Base-by-base conservation (phyloP, 92 coral and sea anemone genomes). In the Epizoanthus rinbou region DNA sequence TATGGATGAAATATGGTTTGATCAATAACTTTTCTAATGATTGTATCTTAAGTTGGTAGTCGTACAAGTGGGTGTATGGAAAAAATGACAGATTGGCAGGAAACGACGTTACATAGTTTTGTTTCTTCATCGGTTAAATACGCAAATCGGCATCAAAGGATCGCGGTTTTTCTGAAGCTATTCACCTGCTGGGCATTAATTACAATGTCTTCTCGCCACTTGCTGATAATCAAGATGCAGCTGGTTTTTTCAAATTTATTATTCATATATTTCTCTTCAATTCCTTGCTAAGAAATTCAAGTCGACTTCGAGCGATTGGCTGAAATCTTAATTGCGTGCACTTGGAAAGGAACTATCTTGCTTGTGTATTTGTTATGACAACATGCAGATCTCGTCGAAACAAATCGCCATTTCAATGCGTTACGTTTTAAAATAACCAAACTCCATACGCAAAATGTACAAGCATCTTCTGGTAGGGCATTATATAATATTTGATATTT, bases 141-240 rank as follows among this genome's bases (percentile, higher is more conserved):
- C 54, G 8, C 54, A 47, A 47, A 47, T 47, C 14, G 54, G 15
- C 6, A 37, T 37, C 53, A 45, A 45, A 9, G 53, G 6, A 43
- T 43, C 39, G 41, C 14, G 47, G 45, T n/a, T 24, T 56, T 75
- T 19, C 39, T 57, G 57, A 75, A 57, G 68, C 67, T 28, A 18
- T 57, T 78, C 71, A 78, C 82, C 82, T 78, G 82, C 82, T 78
- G 82, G 50, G 68, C 68, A 56, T 24, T 75, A 57, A 56, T 47
- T 75, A 57, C 45, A 33, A 31, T 67, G 47, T 18, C 47, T 6
- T 66, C 31, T 19, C 72, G 72, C 39, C 72, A 23, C 69, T 64
- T 16, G 28, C 39, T 8, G 39, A 25, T 64, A 28, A 67, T 67
- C 39, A 41, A 22, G 7, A 39, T 39, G 71, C 82, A 78, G 70